Evolutionary conservation across 1,140 invertebrate genomes (phyloP), one percentile per base, ranked within the genome.

Genomic region (Coelopa frigida): DNA sequence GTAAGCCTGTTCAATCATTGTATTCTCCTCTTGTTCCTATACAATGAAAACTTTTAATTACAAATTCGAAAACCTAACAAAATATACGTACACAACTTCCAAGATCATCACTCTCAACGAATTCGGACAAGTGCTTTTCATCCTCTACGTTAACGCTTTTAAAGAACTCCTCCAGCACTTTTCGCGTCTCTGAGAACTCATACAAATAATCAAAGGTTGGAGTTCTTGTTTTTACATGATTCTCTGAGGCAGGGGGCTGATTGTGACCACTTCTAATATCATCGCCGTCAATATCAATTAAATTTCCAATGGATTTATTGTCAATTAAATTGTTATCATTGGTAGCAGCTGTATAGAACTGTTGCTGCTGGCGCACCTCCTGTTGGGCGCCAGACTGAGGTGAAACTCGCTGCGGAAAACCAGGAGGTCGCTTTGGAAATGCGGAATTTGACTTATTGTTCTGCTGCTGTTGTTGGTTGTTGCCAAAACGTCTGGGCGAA

Each of bases 111-210:
- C 61, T 68, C 36, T 65, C 66, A 26, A 55, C 54, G 38, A 56
- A 64, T 45, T 69, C 64, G 2, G 56, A 54, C 26, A 61, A 62
- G 12, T 68, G 72, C 51, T 75, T 80, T 48, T 78, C 78, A 57
- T 80, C 78, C 21, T 75, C 73, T 21, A 74, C 71, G 49, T 78
- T 72, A 4, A 83, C 83, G 59, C 83, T 83, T 68, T 87, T 87
- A 71, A 91, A 93, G 72, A 93, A 92, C 73, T 93, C 89, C 63
- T 92, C 88, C 12, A 93, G 72, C 23, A 92, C 89, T 75, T 91
- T 91, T 39, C 87, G 74, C 11, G 89, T 93, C 69, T 93, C 88
- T 1, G 87, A 91, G 70, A 91, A 91, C 64, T 91, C 88, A 68
- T 91, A 92, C 27, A 90, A 69, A 71, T 89, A 90, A 73, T 90